Evolutionary conservation across 1,140 invertebrate species (phyloP).

Genomic region (Adelges cooleyi): DNA sequence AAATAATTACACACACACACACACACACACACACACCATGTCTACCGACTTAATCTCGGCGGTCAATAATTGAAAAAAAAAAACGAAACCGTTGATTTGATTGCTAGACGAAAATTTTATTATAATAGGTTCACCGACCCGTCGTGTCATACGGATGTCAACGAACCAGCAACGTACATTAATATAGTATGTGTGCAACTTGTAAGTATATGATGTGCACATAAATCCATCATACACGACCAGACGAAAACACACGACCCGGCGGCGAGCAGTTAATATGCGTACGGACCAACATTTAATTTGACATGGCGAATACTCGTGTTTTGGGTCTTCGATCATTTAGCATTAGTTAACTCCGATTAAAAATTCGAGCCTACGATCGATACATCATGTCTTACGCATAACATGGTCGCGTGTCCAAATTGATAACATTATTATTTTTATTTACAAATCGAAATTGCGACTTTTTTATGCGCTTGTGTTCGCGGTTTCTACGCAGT

Average conservation of each 20-base stretch:
- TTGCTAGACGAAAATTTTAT: not conserved
- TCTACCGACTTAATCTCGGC: no score
- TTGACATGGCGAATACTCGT: constrained; percentile 8
- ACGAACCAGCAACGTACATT: constrained; percentile 5
- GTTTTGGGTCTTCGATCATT: constrained; percentile 13
- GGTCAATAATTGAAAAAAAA: no score
- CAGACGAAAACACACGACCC: not conserved
- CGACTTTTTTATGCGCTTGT: no score
- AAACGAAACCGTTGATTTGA: not conserved
- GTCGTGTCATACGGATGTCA: not conserved
- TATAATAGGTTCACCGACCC: constrained; percentile 20
- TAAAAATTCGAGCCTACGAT: constrained; percentile 7
- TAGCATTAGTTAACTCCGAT: constrained; percentile 22
- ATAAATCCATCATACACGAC: no score
- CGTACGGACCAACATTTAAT: not conserved
- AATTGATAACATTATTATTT: no score
- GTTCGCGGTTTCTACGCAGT: no score
- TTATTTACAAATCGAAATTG: no score
- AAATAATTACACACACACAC: no score
- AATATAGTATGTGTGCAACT: not conserved
- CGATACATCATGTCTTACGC: no score
- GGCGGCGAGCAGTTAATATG: not conserved
- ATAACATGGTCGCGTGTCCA: no score
- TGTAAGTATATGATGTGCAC: no score
- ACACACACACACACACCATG: no score